phyloP scores from a whole-genome alignment of 2,888 invertebrate genomes.

The Noctua fimbriata region DNA sequence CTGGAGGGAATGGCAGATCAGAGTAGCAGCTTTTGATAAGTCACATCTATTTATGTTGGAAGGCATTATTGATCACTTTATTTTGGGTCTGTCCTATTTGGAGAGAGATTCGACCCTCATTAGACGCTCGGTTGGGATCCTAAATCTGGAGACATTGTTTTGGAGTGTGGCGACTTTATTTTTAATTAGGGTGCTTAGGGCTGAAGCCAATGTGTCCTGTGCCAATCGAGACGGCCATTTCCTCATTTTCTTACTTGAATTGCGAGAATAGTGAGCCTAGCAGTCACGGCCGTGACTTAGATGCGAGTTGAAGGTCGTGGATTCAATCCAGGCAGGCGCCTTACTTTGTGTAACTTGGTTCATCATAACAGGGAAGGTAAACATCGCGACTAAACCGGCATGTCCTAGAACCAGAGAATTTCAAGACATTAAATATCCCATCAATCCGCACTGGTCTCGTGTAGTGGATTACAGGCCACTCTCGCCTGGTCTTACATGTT shows the following conservation, averaged over 20 bases:
- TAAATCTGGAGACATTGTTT: slow-evolving; percentile 37
- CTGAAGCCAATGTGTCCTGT: background rate
- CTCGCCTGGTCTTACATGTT: background rate
- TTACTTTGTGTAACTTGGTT: background rate
- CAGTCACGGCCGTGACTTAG: background rate
- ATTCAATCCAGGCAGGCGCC: background rate
- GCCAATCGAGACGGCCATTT: background rate
- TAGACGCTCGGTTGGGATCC: slow-evolving; percentile 13
- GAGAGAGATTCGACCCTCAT: slow-evolving; percentile 27
- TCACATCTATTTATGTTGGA: slow-evolving; percentile 23
- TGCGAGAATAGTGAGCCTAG: background rate
- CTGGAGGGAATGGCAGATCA: slow-evolving; percentile 53
- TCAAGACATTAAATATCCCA: background rate
- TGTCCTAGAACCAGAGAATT: background rate
- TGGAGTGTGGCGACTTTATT: background rate
- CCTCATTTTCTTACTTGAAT: background rate
- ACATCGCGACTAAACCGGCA: background rate
- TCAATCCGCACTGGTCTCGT: background rate
- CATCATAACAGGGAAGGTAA: background rate
- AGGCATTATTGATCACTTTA: slow-evolving; percentile 30
- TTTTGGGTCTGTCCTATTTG: slow-evolving; percentile 25
- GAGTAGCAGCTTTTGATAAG: slow-evolving; percentile 43
- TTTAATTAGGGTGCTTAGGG: background rate
- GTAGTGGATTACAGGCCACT: background rate
- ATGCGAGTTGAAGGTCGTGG: background rate